Conservation (phyloP, 2,888 invertebrate species). For the Netelia fuscicornis region DNA sequence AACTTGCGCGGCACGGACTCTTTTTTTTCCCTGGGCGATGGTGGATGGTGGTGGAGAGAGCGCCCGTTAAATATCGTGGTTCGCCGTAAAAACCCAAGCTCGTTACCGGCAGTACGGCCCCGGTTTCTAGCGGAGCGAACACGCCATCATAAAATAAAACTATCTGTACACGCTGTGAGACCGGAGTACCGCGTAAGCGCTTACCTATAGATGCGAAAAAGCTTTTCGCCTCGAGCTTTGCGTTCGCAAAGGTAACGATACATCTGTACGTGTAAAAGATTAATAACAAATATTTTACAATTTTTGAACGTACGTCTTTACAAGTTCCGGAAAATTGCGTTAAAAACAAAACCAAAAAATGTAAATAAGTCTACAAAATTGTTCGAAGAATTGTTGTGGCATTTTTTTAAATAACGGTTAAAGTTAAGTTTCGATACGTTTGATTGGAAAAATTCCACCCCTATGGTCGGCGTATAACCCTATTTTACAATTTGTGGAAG, state of each 20-base stretch:
- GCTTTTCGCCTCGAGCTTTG: slow-evolving; percentile 21
- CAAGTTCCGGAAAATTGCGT: too few relatives aligned
- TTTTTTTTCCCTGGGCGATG: slow-evolving; percentile 56
- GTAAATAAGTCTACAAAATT: neutral
- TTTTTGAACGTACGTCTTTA: neutral
- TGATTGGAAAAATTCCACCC: neutral
- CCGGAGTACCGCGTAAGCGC: slow-evolving; percentile 2
- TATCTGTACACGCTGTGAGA: slow-evolving; percentile 66
- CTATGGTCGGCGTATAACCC: neutral
- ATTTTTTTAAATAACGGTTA: too few relatives aligned
- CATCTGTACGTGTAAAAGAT: neutral
- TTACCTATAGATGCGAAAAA: slow-evolving; percentile 42
- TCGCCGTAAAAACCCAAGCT: slow-evolving; percentile 83
- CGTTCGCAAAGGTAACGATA: neutral
- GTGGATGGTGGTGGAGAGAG: slow-evolving; percentile 64
- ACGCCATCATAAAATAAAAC: slow-evolving; percentile 80
- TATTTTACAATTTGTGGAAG: neutral
- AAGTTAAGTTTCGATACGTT: neutral
- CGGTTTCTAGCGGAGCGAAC: slow-evolving; percentile 51
- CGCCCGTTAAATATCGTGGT: slow-evolving; percentile 83
- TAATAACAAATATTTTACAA: neutral
- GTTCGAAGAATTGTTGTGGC: neutral
- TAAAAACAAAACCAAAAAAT: too few relatives aligned
- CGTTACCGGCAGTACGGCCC: slow-evolving; percentile 72
- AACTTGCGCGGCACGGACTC: slow-evolving; percentile 47